phyloP scores from a whole-genome alignment of 1,140 invertebrate genomes.

The Streblospio benedicti region DNA sequence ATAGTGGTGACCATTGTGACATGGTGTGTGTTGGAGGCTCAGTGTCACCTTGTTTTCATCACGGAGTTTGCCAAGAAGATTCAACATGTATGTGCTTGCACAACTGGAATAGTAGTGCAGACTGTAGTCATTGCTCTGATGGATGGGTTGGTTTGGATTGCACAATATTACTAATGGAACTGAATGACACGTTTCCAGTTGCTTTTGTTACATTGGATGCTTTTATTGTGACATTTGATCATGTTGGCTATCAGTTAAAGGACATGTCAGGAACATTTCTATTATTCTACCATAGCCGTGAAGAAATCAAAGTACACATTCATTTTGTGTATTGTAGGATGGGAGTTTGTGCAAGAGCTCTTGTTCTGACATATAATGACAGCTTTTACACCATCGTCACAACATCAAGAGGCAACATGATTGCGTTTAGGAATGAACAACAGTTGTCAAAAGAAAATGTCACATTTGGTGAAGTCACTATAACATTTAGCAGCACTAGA shows the following conservation, averaged over 20 bases:
- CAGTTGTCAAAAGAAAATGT: no score
- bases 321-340: background rate
- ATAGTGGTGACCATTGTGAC: constrained; percentile 18
- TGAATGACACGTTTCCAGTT: constrained; percentile 6
- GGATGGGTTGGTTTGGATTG: constrained; percentile 20
- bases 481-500: no score
- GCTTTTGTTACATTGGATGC: constrained; percentile 17
- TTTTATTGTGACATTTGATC: constrained; percentile 19
- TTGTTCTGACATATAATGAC: no score
- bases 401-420: no score
- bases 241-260: constrained; percentile 14
- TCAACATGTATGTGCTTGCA: constrained; percentile 21
- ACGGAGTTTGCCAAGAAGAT: constrained; percentile 16
- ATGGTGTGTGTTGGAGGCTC: constrained; percentile 22
- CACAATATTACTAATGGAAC: constrained; percentile 10
- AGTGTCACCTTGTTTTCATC: constrained; percentile 17
- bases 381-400: no score
- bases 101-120: constrained; percentile 22
- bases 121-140: constrained; percentile 18
- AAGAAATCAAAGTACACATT: constrained; percentile 18
- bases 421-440: no score
- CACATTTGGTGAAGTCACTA: no score
- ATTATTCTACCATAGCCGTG: constrained; percentile 6
- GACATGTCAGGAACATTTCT: constrained; percentile 18
- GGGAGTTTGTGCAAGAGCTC: no score